A percentile compares a stretch with the other conserved stretches of the same genome.
phyloP scores from a whole-genome alignment of 2,113 vertebrate species.

The Phylloscopus whistleri region DNA sequence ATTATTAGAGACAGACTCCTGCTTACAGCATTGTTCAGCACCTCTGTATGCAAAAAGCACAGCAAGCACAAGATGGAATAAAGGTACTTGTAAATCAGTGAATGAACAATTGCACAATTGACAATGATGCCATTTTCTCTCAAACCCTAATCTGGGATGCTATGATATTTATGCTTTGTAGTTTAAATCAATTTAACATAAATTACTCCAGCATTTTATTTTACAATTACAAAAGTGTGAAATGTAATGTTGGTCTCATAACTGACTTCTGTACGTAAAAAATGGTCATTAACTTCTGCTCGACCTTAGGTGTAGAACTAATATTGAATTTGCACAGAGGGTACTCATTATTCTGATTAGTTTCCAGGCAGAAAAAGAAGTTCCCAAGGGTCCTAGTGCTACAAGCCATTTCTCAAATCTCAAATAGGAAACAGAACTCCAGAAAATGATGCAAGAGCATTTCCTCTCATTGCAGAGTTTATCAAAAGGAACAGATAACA shows the following conservation, averaged over 20 bases:
- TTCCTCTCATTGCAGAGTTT: slow-evolving; percentile 57
- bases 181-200: slow-evolving; percentile 69
- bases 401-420: slow-evolving; percentile 25
- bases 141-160: neutral
- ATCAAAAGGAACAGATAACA: slow-evolving; percentile 43
- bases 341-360: slow-evolving; percentile 57
- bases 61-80: slow-evolving; percentile 2
- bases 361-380: slow-evolving; percentile 47
- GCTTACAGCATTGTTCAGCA: slow-evolving; percentile 31
- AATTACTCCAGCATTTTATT: slow-evolving; percentile 48
- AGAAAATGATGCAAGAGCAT: slow-evolving; percentile 3
- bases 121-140: neutral
- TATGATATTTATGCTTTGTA: slow-evolving; percentile 56
- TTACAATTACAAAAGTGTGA: slow-evolving; percentile 46
- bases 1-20: slow-evolving; percentile 47
- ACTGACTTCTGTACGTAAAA: slow-evolving; percentile 36
- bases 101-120: neutral
- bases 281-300: slow-evolving; percentile 74
- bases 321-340: slow-evolving; percentile 65
- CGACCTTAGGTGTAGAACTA: slow-evolving; percentile 66
- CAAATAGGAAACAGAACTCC: slow-evolving; percentile 44
- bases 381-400: slow-evolving; percentile 43
- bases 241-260: slow-evolving; percentile 42
- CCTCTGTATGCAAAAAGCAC: slow-evolving; percentile 18
- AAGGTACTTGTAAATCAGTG: neutral